These are phyloP conservation scores for Kradibia gibbosae DNA, from an alignment of 1,140 invertebrate species.

Conservation along the genomic window DNA sequence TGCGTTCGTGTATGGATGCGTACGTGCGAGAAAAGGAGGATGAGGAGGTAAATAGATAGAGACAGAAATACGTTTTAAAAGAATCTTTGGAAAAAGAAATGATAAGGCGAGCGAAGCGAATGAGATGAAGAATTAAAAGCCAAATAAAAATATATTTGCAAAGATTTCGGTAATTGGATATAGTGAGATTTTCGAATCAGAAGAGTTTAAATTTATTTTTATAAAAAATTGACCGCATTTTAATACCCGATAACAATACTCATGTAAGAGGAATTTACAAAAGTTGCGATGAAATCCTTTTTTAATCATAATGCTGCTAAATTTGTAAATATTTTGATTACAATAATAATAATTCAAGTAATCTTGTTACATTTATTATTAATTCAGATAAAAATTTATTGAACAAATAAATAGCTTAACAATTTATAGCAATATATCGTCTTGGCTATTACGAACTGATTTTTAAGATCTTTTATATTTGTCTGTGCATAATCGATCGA, in stretches of 20 bases:
- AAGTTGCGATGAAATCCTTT: too few relatives aligned
- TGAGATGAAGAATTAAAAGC: slow-evolving; percentile 28
- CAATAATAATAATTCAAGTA: too few relatives aligned
- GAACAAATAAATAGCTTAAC: too few relatives aligned
- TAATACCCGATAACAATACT: not conserved
- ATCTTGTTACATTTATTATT: too few relatives aligned
- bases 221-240: not conserved
- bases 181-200: not conserved
- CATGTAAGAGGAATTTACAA: not conserved
- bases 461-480: too few relatives aligned
- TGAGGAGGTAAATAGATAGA: not conserved
- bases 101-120: not conserved
- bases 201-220: not conserved
- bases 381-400: too few relatives aligned
- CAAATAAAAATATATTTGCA: slow-evolving; percentile 25
- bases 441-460: too few relatives aligned
- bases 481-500: too few relatives aligned
- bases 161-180: slow-evolving; percentile 43
- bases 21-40: not conserved
- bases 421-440: too few relatives aligned
- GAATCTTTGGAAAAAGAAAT: slow-evolving; percentile 28
- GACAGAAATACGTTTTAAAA: slow-evolving; percentile 40
- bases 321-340: too few relatives aligned
- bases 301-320: too few relatives aligned
- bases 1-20: not conserved